Conservation (phyloP, 2,113 vertebrate species). For the Coracopsis vasa region DNA sequence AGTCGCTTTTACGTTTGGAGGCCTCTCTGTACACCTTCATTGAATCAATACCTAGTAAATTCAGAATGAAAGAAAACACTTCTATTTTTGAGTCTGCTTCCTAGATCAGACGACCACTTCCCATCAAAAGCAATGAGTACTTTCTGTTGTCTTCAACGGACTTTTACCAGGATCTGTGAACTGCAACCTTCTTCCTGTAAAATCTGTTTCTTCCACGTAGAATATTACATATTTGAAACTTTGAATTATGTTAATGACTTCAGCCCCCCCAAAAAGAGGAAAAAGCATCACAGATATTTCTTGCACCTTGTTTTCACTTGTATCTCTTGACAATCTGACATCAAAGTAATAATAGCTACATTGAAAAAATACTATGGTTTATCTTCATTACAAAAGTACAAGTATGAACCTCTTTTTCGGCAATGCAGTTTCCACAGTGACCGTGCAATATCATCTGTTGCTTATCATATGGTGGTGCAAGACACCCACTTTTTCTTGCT, state of each 20-base stretch:
- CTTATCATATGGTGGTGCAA: background rate
- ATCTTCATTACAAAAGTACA: background rate
- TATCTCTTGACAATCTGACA: background rate
- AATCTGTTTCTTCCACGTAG: background rate
- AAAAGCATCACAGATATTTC: background rate
- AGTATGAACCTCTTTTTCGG: background rate
- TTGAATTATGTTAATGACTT: background rate
- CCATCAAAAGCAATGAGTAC: background rate
- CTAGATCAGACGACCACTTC: background rate
- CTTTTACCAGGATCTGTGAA: background rate
- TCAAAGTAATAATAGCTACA: background rate
- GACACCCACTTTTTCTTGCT: background rate
- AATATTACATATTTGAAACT: background rate
- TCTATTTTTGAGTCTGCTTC: background rate
- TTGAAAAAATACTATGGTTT: background rate
- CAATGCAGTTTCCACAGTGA: constrained; percentile 19
- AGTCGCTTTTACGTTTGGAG: background rate
- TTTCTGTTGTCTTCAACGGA: background rate
- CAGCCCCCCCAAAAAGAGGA: background rate
- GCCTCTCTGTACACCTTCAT: background rate
- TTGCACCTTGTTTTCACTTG: background rate
- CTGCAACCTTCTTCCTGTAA: background rate
- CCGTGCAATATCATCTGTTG: background rate
- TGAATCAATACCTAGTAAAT: background rate
- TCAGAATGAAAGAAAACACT: background rate